Conservation (phyloP, 2,113 vertebrate species). For the Neogobius melanostomus region DNA sequence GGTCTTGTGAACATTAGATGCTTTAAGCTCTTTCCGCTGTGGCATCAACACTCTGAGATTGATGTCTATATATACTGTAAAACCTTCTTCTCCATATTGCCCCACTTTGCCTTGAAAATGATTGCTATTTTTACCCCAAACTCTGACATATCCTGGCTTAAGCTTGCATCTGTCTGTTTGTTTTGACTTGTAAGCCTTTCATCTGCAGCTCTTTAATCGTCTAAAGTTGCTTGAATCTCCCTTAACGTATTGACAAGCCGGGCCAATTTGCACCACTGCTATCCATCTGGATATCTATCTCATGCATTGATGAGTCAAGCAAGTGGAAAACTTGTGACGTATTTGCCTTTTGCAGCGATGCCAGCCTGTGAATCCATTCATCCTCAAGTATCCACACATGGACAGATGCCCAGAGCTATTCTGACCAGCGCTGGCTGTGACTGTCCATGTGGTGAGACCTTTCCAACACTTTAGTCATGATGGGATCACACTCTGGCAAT, state of each 20-base stretch:
- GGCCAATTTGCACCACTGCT: constrained; percentile 35
- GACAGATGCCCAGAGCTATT: constrained; percentile 40
- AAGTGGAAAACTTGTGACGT: constrained; percentile 62
- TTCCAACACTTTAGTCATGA: constrained; percentile 23
- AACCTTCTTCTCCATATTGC: not conserved
- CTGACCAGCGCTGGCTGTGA: constrained; percentile 14
- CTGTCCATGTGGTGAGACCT: constrained; percentile 31
- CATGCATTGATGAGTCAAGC: constrained; percentile 42
- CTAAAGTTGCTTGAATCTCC: constrained; percentile 25
- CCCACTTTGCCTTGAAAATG: not conserved
- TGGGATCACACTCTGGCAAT: constrained; percentile 21
- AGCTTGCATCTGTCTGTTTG: not conserved
- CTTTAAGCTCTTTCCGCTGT: not conserved
- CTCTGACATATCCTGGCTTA: constrained; percentile 11
- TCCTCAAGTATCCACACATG: constrained; percentile 28
- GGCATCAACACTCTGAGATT: not conserved
- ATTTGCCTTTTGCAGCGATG: constrained; percentile 57
- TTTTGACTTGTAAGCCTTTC: constrained; percentile 19
- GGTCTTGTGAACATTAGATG: constrained; percentile 9
- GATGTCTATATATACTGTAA: not conserved
- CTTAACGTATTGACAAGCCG: constrained; percentile 50
- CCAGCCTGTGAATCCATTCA: constrained; percentile 58
- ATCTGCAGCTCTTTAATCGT: constrained; percentile 2
- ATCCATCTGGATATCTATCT: constrained; percentile 41
- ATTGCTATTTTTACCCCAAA: constrained; percentile 3